Conservation (phyloP, 2,888 invertebrate species). For the Ectropis crepuscularia region DNA sequence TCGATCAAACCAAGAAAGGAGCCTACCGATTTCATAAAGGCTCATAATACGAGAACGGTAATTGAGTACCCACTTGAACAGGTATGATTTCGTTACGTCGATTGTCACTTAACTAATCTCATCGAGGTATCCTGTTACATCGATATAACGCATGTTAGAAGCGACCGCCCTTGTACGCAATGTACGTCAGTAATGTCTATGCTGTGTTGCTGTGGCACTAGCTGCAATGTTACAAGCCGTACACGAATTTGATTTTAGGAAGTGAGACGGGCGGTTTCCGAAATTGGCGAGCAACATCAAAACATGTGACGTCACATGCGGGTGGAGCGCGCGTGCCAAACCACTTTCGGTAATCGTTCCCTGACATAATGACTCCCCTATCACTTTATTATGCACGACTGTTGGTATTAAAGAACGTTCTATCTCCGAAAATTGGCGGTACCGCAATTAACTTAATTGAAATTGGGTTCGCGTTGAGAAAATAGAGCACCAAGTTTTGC, state of each 20-base stretch:
- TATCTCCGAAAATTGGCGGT: conserved; percentile 33
- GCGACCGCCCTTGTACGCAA: conserved; percentile 24
- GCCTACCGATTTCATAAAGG: conserved; percentile 28
- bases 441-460: conserved; percentile 38
- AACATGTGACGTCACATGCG: conserved; percentile 66
- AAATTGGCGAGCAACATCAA: conserved; percentile 50
- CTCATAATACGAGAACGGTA: conserved; percentile 22
- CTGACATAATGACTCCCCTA: conserved; percentile 67
- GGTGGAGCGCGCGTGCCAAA: conserved; percentile 67
- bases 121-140: conserved; percentile 33
- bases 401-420: conserved; percentile 37
- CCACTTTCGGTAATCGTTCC: conserved; percentile 70
- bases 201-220: conserved; percentile 20
- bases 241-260: conserved; percentile 65
- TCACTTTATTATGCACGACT: conserved; percentile 52
- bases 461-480: conserved; percentile 34
- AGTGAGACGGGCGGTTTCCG: conserved; percentile 44
- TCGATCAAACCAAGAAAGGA: conserved; percentile 17
- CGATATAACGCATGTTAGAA: conserved; percentile 28
- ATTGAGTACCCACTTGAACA: conserved; percentile 16
- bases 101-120: conserved; percentile 39
- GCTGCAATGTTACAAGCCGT: conserved; percentile 37
- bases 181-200: conserved; percentile 12
- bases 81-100: conserved; percentile 31
- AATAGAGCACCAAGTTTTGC: conserved; percentile 32